Conservation (phyloP, 2,797 vertebrate species). For the Typhlichthys subterraneus region DNA sequence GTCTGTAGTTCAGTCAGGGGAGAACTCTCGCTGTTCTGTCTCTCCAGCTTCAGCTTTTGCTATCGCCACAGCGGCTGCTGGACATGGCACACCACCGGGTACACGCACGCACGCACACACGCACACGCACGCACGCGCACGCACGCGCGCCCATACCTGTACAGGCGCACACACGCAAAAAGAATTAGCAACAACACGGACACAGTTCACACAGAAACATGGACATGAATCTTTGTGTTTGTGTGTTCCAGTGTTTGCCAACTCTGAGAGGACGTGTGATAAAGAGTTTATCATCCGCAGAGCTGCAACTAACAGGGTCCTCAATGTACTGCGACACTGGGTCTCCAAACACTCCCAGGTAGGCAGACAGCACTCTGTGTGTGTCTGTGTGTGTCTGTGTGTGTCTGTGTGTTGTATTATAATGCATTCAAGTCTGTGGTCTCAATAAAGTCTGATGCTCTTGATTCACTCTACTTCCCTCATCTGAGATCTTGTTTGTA, state of each 20-base stretch:
- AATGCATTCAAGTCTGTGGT: constrained; percentile 44
- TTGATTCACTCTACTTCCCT: constrained; percentile 42
- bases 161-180: neutral
- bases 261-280: constrained; percentile 90
- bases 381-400: constrained; percentile 1
- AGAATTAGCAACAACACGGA: neutral
- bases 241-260: constrained; percentile 85
- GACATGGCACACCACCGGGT: constrained; percentile 92
- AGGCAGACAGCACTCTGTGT: constrained; percentile 29
- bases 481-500: constrained; percentile 24
- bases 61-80: constrained; percentile 95
- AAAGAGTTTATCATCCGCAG: constrained; percentile 98
- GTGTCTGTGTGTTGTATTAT: neutral
- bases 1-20: constrained; percentile 84
- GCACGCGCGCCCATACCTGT: constrained; percentile 5
- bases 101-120: constrained; percentile 35
- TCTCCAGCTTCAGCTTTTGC: constrained; percentile 97
- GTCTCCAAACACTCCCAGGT: constrained; percentile 98
- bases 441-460: constrained; percentile 61
- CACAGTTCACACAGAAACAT: no score
- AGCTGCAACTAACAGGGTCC: constrained; percentile 93
- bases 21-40: constrained; percentile 88
- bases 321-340: constrained; percentile 97
- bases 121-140: constrained; percentile 9
- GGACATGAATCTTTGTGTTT: neutral